phyloP scores from a whole-genome alignment of 2,113 vertebrate species.

The Sialia sialis region DNA sequence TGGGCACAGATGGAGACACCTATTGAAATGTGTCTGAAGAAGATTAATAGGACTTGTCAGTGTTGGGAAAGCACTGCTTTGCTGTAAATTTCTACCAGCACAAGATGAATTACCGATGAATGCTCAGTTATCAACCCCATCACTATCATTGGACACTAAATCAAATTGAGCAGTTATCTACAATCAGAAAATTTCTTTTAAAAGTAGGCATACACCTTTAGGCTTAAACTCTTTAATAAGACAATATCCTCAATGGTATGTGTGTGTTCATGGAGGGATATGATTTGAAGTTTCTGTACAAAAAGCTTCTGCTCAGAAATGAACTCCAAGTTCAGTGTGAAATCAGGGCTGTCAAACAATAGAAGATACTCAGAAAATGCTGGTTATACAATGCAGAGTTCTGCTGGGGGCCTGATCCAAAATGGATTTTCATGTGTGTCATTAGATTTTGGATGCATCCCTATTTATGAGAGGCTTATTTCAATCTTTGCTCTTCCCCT shows the following conservation, averaged over 20 bases:
- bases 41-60: slow-evolving; percentile 91
- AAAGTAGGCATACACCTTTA: slow-evolving; percentile 76
- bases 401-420: neutral
- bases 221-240: slow-evolving; percentile 71
- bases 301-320: neutral
- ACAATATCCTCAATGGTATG: slow-evolving; percentile 51
- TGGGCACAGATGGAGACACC: slow-evolving; percentile 83
- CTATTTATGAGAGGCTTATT: neutral
- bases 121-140: slow-evolving; percentile 84
- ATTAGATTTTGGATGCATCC: neutral
- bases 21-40: slow-evolving; percentile 89
- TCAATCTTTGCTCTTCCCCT: neutral
- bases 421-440: neutral
- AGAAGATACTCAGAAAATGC: neutral
- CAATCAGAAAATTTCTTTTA: slow-evolving; percentile 81
- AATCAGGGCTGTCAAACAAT: neutral
- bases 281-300: slow-evolving; percentile 36
- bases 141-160: slow-evolving; percentile 84
- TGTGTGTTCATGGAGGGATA: slow-evolving; percentile 27
- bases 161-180: slow-evolving; percentile 85
- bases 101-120: slow-evolving; percentile 88
- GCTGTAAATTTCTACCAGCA: slow-evolving; percentile 85
- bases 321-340: slow-evolving; percentile 21
- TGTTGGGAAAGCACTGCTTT: slow-evolving; percentile 83
- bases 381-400: neutral